Evolutionary conservation across 1,140 invertebrate genomes (phyloP).

Genomic region (Eriosoma lanigerum): DNA sequence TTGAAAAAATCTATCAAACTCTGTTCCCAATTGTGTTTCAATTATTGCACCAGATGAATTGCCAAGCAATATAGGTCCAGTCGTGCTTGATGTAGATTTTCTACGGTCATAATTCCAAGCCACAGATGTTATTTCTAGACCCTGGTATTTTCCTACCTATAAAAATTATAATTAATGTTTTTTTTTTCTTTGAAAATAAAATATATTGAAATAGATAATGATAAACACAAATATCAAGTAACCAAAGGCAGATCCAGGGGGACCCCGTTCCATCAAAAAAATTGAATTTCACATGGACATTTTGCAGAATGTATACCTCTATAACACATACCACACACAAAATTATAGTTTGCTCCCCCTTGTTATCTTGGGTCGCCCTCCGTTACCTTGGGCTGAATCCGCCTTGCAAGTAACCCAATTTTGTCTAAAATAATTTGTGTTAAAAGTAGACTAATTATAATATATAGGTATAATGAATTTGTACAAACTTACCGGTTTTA

Average conservation of each 20-base stretch:
- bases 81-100: slow-evolving; percentile 61
- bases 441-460: not conserved
- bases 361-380: too few species aligned
- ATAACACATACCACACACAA: too few species aligned
- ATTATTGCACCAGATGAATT: slow-evolving; percentile 89
- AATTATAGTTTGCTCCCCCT: too few species aligned
- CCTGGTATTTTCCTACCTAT: slow-evolving; percentile 68
- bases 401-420: too few species aligned
- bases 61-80: slow-evolving; percentile 82
- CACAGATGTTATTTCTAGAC: slow-evolving; percentile 86
- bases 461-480: not conserved
- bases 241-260: too few species aligned
- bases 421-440: too few species aligned
- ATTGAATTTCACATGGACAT: too few species aligned
- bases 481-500: slow-evolving; percentile 53
- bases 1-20: slow-evolving; percentile 79
- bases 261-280: too few species aligned
- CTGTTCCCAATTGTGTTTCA: slow-evolving; percentile 81
- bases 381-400: too few species aligned
- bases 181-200: not conserved
- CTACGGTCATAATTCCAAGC: slow-evolving; percentile 76
- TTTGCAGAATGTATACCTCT: too few species aligned
- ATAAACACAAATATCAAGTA: too few species aligned
- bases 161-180: not conserved
- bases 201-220: too few species aligned